A percentile compares a stretch with the other conserved stretches of the same genome.
Conservation (phyloP, 2,113 vertebrate species). For the Cervus canadensis region DNA sequence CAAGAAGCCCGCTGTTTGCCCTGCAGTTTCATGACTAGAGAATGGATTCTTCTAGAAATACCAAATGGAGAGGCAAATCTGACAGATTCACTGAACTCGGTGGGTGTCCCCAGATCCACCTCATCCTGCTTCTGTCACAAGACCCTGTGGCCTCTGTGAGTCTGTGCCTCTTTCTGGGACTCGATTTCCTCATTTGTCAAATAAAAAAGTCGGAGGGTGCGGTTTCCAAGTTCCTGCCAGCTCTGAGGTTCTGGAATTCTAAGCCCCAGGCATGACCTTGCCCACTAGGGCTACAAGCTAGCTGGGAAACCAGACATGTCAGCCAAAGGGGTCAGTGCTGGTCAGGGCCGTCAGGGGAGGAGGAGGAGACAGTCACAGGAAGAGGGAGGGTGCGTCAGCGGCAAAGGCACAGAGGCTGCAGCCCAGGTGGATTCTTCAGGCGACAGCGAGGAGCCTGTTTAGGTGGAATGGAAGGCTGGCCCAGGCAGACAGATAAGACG, state of each 20-base stretch:
- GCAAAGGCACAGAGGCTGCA: not conserved
- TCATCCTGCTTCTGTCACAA: not conserved
- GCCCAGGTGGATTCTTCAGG: not conserved
- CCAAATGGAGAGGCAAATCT: not conserved
- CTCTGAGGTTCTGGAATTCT: not conserved
- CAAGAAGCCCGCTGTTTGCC: not conserved
- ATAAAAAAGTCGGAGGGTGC: not conserved
- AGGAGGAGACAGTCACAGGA: too few relatives aligned
- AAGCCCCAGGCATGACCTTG: not conserved
- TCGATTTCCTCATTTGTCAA: not conserved
- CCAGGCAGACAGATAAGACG: not conserved
- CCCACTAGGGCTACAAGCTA: not conserved
- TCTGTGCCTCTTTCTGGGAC: not conserved
- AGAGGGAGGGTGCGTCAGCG: fast-evolving
- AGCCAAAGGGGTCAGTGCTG: not conserved
- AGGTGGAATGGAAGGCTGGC: not conserved
- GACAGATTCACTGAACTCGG: not conserved
- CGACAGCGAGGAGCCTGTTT: not conserved
- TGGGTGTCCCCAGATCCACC: not conserved
- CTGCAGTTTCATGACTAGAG: not conserved
- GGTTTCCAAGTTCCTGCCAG: not conserved
- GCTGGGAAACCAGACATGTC: not conserved
- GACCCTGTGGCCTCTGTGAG: not conserved
- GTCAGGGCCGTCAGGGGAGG: not conserved
- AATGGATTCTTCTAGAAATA: not conserved